phyloP scores from a whole-genome alignment of 2,888 invertebrate genomes.

The Glaucopsyche alexis region DNA sequence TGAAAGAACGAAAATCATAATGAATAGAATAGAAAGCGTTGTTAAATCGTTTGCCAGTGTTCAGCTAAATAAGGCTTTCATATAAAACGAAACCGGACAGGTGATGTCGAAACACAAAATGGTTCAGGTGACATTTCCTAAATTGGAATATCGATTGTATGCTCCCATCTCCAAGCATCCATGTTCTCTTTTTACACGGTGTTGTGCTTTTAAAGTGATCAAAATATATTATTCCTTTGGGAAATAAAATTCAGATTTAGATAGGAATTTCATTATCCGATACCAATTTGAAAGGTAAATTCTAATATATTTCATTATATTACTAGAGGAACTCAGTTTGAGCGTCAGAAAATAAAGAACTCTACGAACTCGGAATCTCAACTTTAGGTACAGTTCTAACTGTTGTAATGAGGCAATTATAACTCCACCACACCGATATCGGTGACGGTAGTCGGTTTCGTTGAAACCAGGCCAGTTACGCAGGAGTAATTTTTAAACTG shows the following conservation, averaged over 20 bases:
- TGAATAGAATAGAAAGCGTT: constrained; percentile 33
- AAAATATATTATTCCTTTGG: background rate
- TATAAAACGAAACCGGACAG: constrained; percentile 22
- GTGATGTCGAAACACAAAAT: constrained; percentile 22
- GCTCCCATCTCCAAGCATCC: constrained; percentile 11
- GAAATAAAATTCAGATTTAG: constrained; percentile 15
- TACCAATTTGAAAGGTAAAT: background rate
- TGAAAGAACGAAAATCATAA: constrained; percentile 14
- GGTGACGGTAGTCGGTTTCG: too few relatives aligned
- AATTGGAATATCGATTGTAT: constrained; percentile 26
- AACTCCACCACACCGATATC: too few relatives aligned
- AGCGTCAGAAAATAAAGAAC: background rate
- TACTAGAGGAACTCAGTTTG: background rate
- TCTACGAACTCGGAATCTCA: background rate
- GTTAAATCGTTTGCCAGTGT: background rate
- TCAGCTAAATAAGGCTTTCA: constrained; percentile 17
- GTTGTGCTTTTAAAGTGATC: constrained; percentile 11
- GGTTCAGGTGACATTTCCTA: constrained; percentile 27
- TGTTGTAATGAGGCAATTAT: too few relatives aligned
- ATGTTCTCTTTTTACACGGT: constrained; percentile 3
- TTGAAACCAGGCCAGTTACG: too few relatives aligned
- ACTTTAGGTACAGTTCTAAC: background rate
- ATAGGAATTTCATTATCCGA: background rate
- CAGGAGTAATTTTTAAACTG: too few relatives aligned
- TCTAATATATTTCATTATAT: background rate